Percentiles rank a stretch among this genome's conserved stretches.
These are phyloP conservation scores for Noctua fimbriata DNA, from an alignment of 2,888 invertebrate genomes.

Conservation along the genomic window DNA sequence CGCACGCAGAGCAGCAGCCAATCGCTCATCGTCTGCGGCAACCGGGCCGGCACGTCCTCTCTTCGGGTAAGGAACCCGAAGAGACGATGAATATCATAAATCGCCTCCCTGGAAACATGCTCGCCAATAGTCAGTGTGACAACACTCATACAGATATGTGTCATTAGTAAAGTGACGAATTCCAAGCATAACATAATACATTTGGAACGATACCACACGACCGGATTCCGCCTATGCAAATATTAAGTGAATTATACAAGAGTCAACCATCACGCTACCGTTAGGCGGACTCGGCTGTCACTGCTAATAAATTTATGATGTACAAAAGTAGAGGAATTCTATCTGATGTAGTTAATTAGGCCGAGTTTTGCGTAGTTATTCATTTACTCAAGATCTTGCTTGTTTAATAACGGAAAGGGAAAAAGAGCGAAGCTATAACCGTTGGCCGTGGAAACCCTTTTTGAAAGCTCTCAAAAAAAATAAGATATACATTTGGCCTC, in stretches of 20 bases:
- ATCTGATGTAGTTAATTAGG: slow-evolving; percentile 34
- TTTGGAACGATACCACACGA: slow-evolving; percentile 48
- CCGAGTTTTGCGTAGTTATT: slow-evolving; percentile 14
- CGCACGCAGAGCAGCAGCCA: neutral
- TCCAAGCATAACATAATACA: slow-evolving; percentile 49
- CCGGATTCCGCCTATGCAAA: slow-evolving; percentile 65
- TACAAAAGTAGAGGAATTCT: slow-evolving; percentile 46
- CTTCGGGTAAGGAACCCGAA: no score
- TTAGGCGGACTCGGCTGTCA: slow-evolving; percentile 50
- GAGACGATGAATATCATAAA: no score
- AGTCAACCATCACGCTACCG: slow-evolving; percentile 66
- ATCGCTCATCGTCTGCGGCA: neutral
- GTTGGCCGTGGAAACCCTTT: neutral
- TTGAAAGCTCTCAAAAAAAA: neutral
- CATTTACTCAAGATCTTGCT: neutral
- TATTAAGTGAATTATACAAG: slow-evolving; percentile 60
- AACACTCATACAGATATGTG: neutral
- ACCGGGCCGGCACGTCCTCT: no score
- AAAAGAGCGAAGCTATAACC: neutral
- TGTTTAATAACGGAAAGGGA: neutral
- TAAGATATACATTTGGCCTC: neutral
- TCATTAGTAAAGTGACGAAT: slow-evolving; percentile 40
- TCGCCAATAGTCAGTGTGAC: neutral
- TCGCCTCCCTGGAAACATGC: neutral
- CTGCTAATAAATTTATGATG: slow-evolving; percentile 53